Evolutionary conservation across 2,888 invertebrate genomes (phyloP).

Genomic region (Agonum fuliginosum): DNA sequence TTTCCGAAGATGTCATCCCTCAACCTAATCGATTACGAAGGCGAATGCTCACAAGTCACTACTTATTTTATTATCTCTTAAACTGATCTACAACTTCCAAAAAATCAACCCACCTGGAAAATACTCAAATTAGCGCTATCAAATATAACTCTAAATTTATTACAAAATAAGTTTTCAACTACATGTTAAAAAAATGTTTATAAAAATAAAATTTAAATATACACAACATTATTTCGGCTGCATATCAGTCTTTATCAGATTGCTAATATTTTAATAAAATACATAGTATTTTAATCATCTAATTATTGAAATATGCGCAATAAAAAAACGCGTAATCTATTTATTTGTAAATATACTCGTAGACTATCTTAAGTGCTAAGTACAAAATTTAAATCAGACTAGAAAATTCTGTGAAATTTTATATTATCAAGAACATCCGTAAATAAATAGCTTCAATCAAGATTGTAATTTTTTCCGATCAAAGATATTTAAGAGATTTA

Average conservation of each 20-base stretch:
- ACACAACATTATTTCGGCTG: no score
- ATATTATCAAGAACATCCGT: background rate
- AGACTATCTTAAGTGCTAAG: background rate
- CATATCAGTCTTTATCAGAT: no score
- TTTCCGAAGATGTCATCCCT: background rate
- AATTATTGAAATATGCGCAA: no score
- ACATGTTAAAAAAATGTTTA: no score
- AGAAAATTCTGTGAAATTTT: background rate
- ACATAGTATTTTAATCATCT: no score
- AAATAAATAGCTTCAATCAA: background rate
- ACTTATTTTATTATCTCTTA: slow-evolving; percentile 42
- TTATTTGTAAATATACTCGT: no score
- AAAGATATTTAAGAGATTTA: background rate
- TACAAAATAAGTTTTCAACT: no score
- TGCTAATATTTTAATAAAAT: no score
- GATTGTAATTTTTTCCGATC: background rate
- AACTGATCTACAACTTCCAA: slow-evolving; percentile 25
- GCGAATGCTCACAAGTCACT: slow-evolving; percentile 49
- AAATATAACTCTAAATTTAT: no score
- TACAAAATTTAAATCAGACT: background rate
- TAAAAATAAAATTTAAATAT: no score
- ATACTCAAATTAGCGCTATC: background rate
- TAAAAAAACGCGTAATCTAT: no score
- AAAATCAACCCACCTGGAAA: slow-evolving; percentile 26
- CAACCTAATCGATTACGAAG: slow-evolving; percentile 44